Base-by-base conservation (phyloP, 2,888 invertebrate genomes). In the Diaperis boleti region DNA sequence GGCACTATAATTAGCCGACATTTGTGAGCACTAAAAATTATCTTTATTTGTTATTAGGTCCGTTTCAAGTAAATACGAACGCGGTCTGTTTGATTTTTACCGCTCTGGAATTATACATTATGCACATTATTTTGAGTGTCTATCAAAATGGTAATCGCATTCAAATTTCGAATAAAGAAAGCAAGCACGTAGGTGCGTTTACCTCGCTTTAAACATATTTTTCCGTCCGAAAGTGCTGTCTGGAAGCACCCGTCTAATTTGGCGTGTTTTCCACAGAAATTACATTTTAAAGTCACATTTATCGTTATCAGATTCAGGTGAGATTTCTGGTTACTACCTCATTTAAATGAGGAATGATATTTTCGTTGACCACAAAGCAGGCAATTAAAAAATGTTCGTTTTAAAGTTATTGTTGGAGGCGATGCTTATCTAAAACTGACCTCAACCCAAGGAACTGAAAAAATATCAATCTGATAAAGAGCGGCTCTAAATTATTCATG, bases 361-460 rank as follows among this genome's bases (percentile, higher is more conserved):
- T 26, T n/a, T 26, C 1, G 26, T 26, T 26, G 26, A 41, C 14
- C 41, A 35, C 22, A 18, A 42, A 42, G 35, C 50, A 59, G 39
- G 59, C 50, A 50, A 59, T 42, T 59, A 41, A 54, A 37, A 54
- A 54, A 11, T 41, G 41, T 54, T 54, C 54, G 41, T 41, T 41
- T 39, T 26, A 54, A 54, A 54, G 29, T 54, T 39, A 47, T 47
- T 39, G 54, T 54, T 39, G 41, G 50, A 37, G 8, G 50, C 20
- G 50, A 54, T 54, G 54, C 41, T 54, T 54, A 54, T 54, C 54
- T 18, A 54, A 54, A 41, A 54, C 18, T 54, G 54, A 54, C 54
- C 54, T 54, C 41, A 39, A 39, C 39, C n/a, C 41, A 54, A 54
- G 29, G 39, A 54, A 39, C 29, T 29, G 29, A 54, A 54, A 54